Evolutionary conservation across 2,888 invertebrate species (phyloP).

Genomic region (Schizaphis graminum): DNA sequence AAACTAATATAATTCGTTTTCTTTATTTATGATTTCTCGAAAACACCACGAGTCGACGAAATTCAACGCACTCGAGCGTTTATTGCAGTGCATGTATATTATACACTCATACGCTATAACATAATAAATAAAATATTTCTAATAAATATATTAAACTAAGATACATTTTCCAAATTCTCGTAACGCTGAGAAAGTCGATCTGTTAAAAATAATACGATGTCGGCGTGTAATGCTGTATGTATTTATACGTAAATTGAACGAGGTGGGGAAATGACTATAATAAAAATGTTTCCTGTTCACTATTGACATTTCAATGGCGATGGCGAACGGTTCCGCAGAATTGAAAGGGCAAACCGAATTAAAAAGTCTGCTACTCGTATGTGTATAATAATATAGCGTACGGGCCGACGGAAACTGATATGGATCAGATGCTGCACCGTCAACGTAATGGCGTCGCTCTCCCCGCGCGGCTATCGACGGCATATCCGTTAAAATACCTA

Average conservation of each 20-base stretch:
- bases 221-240: background rate
- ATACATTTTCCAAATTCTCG: background rate
- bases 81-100: background rate
- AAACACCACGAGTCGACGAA: background rate
- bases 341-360: background rate
- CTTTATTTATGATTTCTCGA: background rate
- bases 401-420: background rate
- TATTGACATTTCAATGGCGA: slow-evolving; percentile 16
- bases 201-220: background rate
- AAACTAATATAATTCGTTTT: background rate
- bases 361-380: background rate
- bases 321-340: background rate
- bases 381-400: background rate
- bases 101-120: background rate
- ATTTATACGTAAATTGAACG: background rate
- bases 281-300: slow-evolving; percentile 24
- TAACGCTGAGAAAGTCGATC: background rate
- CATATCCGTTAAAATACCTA: background rate
- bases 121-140: background rate
- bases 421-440: background rate
- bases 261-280: background rate
- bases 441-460: background rate
- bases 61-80: background rate
- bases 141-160: background rate
- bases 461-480: background rate